Percentiles rank a stretch among this genome's conserved stretches.
Conservation (phyloP, 2,888 invertebrate species). For the Synergus umbraculus region DNA sequence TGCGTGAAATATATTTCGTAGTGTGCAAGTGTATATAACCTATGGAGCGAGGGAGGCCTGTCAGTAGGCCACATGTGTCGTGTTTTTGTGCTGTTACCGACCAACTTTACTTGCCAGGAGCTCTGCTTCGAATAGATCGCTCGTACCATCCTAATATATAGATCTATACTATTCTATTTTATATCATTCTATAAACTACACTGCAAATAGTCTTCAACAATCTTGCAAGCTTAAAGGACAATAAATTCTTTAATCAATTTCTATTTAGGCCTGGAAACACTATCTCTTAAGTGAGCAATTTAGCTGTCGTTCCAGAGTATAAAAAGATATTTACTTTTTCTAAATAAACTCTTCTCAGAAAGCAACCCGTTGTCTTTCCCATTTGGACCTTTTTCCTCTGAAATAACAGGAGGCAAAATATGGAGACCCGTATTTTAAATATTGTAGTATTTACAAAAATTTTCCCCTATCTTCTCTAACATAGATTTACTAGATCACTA, state of each 20-base stretch:
- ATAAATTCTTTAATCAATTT: constrained; percentile 11
- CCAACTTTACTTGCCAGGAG: constrained; percentile 54
- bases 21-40: constrained; percentile 22
- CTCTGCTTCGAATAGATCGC: constrained; percentile 37
- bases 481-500: too few relatives aligned
- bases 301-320: background rate
- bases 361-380: background rate
- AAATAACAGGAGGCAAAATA: background rate
- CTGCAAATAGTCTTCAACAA: constrained; percentile 21
- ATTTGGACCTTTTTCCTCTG: background rate
- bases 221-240: constrained; percentile 41
- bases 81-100: constrained; percentile 56
- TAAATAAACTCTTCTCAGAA: background rate
- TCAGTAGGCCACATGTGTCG: constrained; percentile 61
- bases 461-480: too few relatives aligned
- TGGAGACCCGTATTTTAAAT: too few relatives aligned
- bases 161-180: constrained; percentile 26
- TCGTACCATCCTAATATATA: background rate
- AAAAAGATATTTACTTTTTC: constrained; percentile 9
- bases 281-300: background rate
- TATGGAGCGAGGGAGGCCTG: constrained; percentile 53
- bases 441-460: too few relatives aligned
- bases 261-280: background rate
- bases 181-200: constrained; percentile 1
- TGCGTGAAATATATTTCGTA: constrained; percentile 8